Evolutionary conservation across 2,888 invertebrate species (phyloP), one percentile per base, ranked within the genome.

Genomic region (Spodoptera exigua): DNA sequence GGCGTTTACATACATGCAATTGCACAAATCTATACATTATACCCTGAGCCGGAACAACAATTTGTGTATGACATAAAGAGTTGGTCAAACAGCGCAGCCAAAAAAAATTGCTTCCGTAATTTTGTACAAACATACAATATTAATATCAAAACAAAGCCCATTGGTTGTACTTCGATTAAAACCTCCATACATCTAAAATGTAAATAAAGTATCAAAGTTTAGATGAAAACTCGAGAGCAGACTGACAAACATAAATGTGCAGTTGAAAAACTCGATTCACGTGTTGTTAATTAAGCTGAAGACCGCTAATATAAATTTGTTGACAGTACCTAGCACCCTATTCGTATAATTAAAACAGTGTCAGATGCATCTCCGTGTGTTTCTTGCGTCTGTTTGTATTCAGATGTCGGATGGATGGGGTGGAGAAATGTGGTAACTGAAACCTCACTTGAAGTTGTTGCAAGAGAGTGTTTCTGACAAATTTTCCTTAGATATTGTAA

Each of bases 151-250:
- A 46, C 40, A 52, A 44, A 35, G 27, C 54, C 60, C 54, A 59
- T 49, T 54, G 59, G 65, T 61, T 61, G 60, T 64, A 48, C 54
- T 56, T 49, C 52, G 43, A 62, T 60, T 69, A 44, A 61, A 59
- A 70, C 55, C 56, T 65, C 59, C 40, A 65, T 46, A 61, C 69
- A 63, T 55, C 64, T 61, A 79, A 71, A 70, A 77, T 72, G 70
- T 53, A 74, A 81, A 78, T 78, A 64, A 70, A 77, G 41, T 64
- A 54, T 71, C 73, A 74, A 78, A 80, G 67, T 75, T 78, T 62
- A 51, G 57, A 69, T 75, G 77, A 70, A 81, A 81, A 78, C 76
- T 72, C 67, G 70, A 69, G 66, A 57, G 41, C 21, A 45, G 43
- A 13, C 32, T 32, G 12, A 61, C 65, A 32, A 78, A 70, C 52